Conservation (phyloP, 2,888 invertebrate species). For the Ophraella communa region DNA sequence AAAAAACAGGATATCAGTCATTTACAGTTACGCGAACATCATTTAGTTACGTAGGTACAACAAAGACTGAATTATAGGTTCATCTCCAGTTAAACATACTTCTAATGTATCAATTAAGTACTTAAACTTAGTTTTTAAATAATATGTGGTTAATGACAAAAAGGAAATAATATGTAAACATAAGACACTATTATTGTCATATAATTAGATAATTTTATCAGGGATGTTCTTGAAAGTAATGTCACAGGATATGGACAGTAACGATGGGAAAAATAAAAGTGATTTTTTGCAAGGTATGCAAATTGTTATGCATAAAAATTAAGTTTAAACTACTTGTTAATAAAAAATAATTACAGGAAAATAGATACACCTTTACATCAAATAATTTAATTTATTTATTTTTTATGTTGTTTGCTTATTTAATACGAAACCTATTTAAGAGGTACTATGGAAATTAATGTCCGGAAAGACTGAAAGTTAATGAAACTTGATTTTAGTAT, state of each 20-base stretch:
- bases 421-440: no score
- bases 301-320: not conserved
- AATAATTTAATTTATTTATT: no score
- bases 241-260: conserved; percentile 1
- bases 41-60: conserved; percentile 14
- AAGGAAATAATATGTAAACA: not conserved
- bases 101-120: not conserved
- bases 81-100: conserved; percentile 1
- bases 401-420: no score
- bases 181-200: not conserved
- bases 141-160: not conserved
- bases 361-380: no score
- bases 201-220: not conserved
- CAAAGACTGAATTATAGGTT: conserved; percentile 1
- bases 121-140: not conserved
- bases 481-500: no score
- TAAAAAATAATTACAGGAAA: no score
- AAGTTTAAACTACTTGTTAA: no score
- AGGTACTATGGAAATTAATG: no score
- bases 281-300: not conserved
- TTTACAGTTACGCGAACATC: conserved; percentile 10
- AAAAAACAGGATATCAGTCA: conserved; percentile 23
- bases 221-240: conserved; percentile 1
- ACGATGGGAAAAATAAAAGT: conserved; percentile 1
- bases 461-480: no score